Percentiles rank a stretch among this genome's conserved stretches.
Evolutionary conservation across 2,113 vertebrate genomes (phyloP).

Genomic region (Pardalotus punctatus): DNA sequence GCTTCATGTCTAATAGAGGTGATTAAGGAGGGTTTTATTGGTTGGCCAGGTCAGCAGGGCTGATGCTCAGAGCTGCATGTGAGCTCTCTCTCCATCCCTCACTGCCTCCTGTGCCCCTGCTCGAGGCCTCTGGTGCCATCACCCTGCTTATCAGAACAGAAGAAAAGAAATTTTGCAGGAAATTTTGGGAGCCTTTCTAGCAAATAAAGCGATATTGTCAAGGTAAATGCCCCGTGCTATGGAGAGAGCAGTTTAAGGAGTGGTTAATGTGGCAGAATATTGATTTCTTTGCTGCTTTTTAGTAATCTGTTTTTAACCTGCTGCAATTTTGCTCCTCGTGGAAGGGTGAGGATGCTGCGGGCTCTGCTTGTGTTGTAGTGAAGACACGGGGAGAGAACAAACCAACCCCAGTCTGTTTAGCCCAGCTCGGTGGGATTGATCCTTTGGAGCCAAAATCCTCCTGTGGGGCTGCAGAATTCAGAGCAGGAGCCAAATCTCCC

Average conservation of each 20-base stretch:
- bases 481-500: neutral
- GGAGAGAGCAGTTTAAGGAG: neutral
- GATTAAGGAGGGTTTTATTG: neutral
- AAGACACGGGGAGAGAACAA: rapidly evolving
- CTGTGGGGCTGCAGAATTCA: neutral
- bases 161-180: neutral
- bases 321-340: neutral
- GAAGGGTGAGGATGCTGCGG: neutral
- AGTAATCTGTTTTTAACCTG: neutral
- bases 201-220: neutral
- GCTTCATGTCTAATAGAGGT: rapidly evolving
- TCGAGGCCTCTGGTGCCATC: neutral
- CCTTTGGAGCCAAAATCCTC: neutral
- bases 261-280: neutral
- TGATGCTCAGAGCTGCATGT: neutral
- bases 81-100: neutral
- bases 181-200: neutral
- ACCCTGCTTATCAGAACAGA: neutral
- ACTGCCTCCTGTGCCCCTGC: neutral
- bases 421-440: rapidly evolving
- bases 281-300: neutral
- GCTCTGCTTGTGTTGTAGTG: neutral
- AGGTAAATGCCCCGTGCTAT: neutral
- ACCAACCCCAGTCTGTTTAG: neutral
- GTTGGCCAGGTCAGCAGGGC: neutral